These are phyloP conservation scores for Helogale parvula DNA, from an alignment of 2,113 vertebrate genomes.

Conservation along the genomic window DNA sequence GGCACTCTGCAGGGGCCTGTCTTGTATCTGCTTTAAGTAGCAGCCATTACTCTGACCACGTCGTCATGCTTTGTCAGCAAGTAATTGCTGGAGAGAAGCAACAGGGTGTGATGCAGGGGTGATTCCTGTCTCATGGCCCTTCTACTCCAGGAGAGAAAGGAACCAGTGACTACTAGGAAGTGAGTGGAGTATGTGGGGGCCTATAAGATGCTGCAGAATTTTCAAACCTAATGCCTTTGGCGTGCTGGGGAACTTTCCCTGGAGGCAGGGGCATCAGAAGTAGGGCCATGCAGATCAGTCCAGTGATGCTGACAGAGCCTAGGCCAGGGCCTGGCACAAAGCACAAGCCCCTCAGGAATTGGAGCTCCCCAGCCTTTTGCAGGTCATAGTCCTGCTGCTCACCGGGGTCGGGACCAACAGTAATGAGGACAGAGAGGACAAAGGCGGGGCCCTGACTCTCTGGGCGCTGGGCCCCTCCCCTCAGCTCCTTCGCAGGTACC, in stretches of 20 bases:
- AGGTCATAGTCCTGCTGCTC: background rate
- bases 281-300: background rate
- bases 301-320: background rate
- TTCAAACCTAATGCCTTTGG: background rate
- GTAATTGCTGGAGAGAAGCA: background rate
- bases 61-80: background rate
- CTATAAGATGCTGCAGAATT: background rate
- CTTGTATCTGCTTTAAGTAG: too few species aligned
- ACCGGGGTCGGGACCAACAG: background rate
- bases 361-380: background rate
- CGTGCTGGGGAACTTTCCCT: background rate
- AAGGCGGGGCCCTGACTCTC: rapidly evolving
- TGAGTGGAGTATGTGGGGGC: rapidly evolving
- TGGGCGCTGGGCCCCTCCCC: background rate
- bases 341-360: rapidly evolving
- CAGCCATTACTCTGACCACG: background rate
- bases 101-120: background rate
- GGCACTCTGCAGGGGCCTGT: background rate
- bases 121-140: background rate
- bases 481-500: background rate
- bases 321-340: background rate
- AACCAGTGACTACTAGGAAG: background rate
- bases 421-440: background rate
- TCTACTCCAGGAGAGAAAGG: background rate
- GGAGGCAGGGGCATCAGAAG: background rate